Conservation (phyloP, 1,140 invertebrate genomes). For the Diachasmimorpha longicaudata region DNA sequence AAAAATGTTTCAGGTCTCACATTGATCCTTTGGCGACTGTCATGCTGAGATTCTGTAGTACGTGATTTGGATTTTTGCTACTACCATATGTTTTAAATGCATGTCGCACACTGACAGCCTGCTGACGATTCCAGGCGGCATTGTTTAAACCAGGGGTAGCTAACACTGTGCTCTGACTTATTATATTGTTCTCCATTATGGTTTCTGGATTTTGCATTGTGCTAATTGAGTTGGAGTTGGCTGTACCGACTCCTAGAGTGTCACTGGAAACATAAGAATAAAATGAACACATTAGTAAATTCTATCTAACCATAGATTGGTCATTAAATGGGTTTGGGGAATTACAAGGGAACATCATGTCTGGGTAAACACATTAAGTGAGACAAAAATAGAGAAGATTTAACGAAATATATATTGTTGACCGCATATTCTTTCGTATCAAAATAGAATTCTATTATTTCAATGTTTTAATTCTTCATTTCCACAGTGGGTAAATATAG, state of each 20-base stretch:
- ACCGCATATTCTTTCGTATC: too few species aligned
- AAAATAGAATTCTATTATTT: too few species aligned
- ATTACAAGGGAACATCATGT: too few species aligned
- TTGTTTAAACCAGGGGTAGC: constrained; percentile 55
- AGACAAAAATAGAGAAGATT: too few species aligned
- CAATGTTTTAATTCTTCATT: too few species aligned
- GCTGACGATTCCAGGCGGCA: constrained; percentile 69
- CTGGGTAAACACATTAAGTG: too few species aligned
- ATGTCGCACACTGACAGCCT: constrained; percentile 82
- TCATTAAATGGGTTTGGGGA: too few species aligned
- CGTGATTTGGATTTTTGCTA: constrained; percentile 80
- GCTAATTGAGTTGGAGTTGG: constrained; percentile 32
- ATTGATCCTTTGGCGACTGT: constrained; percentile 90
- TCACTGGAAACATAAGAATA: constrained; percentile 33
- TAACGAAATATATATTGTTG: too few species aligned
- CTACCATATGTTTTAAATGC: constrained; percentile 88
- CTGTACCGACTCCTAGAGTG: constrained; percentile 34
- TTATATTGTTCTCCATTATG: constrained; percentile 36
- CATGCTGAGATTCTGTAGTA: constrained; percentile 87
- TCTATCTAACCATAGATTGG: neutral
- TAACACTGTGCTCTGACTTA: constrained; percentile 43
- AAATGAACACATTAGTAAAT: too few species aligned
- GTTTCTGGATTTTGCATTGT: constrained; percentile 45
- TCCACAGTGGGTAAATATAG: too few species aligned
- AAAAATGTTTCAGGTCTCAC: constrained; percentile 66